A percentile compares a stretch with the other conserved stretches of the same genome.
Conservation (phyloP, 2,797 vertebrate genomes). For the Strix occidentalis region DNA sequence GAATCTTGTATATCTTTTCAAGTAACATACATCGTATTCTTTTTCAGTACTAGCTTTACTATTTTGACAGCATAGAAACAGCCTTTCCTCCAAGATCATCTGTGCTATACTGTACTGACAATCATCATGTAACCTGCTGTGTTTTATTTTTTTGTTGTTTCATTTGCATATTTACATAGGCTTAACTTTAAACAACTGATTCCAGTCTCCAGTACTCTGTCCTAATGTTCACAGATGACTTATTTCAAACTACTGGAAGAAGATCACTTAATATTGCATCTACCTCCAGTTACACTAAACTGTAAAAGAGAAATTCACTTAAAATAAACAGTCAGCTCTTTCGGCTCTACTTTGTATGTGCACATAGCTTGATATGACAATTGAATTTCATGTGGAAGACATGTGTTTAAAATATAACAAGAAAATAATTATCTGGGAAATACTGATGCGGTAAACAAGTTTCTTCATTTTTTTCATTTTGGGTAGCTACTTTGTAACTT, state of each 20-base stretch:
- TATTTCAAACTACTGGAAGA: conserved; percentile 56
- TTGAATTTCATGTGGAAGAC: background rate
- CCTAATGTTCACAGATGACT: background rate
- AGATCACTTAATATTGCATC: conserved; percentile 68
- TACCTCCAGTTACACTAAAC: conserved; percentile 79
- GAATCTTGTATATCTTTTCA: background rate
- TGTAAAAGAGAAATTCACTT: conserved; percentile 74
- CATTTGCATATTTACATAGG: background rate
- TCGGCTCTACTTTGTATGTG: background rate
- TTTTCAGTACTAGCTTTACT: conserved; percentile 23
- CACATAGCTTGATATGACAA: background rate
- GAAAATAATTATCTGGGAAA: background rate
- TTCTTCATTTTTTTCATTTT: background rate
- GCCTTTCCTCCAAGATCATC: background rate
- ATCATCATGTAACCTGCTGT: conserved; percentile 59
- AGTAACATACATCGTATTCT: background rate
- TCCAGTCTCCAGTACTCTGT: background rate
- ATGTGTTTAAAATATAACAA: background rate
- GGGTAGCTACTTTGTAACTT: background rate
- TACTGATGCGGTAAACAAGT: background rate
- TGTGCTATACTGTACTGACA: conserved; percentile 73
- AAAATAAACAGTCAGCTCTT: conserved; percentile 73
- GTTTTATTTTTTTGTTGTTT: conserved; percentile 16
- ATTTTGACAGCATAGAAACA: conserved; percentile 1
- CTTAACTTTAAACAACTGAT: background rate